Evolutionary conservation across 2,797 vertebrate species (phyloP), one percentile per base, ranked within the genome.

Genomic region (Taenioides sp.): DNA sequence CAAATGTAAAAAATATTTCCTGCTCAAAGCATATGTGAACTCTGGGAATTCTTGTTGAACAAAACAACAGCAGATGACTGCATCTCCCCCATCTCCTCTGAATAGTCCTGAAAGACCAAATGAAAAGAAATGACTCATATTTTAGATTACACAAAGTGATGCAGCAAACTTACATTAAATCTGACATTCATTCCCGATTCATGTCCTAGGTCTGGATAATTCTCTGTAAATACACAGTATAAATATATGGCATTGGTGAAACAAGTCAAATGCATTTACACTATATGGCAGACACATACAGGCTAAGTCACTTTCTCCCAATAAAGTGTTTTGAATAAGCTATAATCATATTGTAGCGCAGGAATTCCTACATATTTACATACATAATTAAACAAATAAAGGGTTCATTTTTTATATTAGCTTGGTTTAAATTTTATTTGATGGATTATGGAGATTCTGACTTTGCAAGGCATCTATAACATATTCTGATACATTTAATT

Each of bases 11-110:
- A 28, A 63, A 34, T 43, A 43, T 55, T 71, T 72, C 18, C 14
- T n/a, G 61, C 67, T 87, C 80, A 88, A 58, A 78, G 54, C 63
- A 80, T 3, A 0, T 69, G 63, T 16, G 62, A 17, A 1, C 80
- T 71, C 40, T 84, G 76, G 52, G 83, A 69, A 66, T 81, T 71
- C 20, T 25, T 75, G 68, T 90, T 91, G 27, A 79, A 69, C 70
- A 89, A 91, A 84, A 89, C 12, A 2, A 87, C 68, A 2, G 85
- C 12, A 34, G 74, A 4, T 14, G 74, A 70, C 49, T 83, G 77
- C 64, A 50, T 77, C 74, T 89, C 82, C 12, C 2, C 34, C 17
- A 25, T 47, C 28, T 62, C 86, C 16, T 10, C 40, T 0, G 79
- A 68, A 64, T 31, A 67, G 3, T 80, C 76, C 92, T 93, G 74